Evolutionary conservation across 2,888 invertebrate genomes (phyloP).

Genomic region (Arctia plantaginis): DNA sequence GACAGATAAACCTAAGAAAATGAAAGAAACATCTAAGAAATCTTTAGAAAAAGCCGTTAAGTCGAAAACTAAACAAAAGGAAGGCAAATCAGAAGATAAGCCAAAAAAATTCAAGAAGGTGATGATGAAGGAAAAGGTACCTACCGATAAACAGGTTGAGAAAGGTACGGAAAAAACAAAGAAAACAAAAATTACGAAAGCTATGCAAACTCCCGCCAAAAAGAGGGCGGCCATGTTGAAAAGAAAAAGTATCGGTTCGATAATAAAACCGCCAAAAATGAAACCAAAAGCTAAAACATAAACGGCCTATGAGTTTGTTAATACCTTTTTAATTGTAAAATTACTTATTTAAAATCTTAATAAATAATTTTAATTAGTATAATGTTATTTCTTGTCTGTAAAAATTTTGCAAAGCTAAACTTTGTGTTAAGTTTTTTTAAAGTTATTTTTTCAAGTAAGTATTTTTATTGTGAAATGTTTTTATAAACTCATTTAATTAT

Average conservation of each 20-base stretch:
- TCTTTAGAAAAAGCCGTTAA: slow-evolving; percentile 36
- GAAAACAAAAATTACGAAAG: slow-evolving; percentile 46
- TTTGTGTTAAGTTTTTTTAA: neutral
- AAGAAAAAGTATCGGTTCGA: slow-evolving; percentile 75
- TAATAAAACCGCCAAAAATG: slow-evolving; percentile 80
- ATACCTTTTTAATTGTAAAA: slow-evolving; percentile 11
- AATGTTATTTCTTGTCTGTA: neutral
- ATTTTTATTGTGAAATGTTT: neutral
- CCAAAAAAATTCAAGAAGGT: slow-evolving; percentile 16
- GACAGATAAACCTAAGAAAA: slow-evolving; percentile 38
- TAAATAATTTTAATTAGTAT: slow-evolving; percentile 2
- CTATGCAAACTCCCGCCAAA: slow-evolving; percentile 61
- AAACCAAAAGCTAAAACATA: slow-evolving; percentile 61
- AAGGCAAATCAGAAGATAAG: slow-evolving; percentile 30
- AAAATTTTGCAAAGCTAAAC: neutral
- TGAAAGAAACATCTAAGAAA: slow-evolving; percentile 40
- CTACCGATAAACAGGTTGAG: slow-evolving; percentile 34
- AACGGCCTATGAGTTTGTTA: slow-evolving; percentile 4
- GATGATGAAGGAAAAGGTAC: slow-evolving; percentile 25
- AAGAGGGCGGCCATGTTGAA: slow-evolving; percentile 65
- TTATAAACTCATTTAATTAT: neutral
- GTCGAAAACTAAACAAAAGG: slow-evolving; percentile 30
- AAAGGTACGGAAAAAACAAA: slow-evolving; percentile 30
- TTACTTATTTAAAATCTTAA: slow-evolving; percentile 12
- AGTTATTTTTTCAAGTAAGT: neutral